Evolutionary conservation across 2,113 vertebrate genomes (phyloP), one percentile per base, ranked within the genome.

Genomic region (Tichodroma muraria): DNA sequence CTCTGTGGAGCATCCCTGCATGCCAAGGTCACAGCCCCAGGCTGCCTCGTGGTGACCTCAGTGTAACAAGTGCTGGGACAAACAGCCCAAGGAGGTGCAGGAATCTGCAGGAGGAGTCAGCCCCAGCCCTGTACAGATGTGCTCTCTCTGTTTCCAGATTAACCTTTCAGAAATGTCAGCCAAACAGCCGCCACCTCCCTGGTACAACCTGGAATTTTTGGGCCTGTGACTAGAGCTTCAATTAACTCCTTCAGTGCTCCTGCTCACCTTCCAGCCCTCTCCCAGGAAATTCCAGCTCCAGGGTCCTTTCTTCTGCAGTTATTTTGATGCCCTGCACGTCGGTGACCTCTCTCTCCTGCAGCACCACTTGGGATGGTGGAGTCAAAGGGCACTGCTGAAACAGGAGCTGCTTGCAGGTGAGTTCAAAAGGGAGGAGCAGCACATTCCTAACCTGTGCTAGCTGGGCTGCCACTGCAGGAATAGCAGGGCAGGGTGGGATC

Each of bases 161-260:
- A 90, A 94, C 91, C 94, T 96, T 95, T 96, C 90, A 85, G 56
- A 95, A 97, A 93, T 91, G 93, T 91, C 94, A 94, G 88, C 84
- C 89, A 80, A 93, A 69, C 71, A 93, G 83, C 35, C 15, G 16
- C 77, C 5, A 49, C 84, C 70, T 91, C 65, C 40, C 75, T 56
- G 17, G 4, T 28, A 78, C 61, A 93, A 85, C 75, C 47, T 85
- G 56, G 44, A 77, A 80, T 86, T 84, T 80, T 93, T 0, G 1
- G 68, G 44, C 63, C 56, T 83, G 76, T 78, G 83, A 88, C 83
- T 85, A 47, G 15, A 88, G 72, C 72, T 88, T 59, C 64, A 78
- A 54, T 95, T 96, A 95, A 95, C 95, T 91, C 72, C 76, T 90
- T 90, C 49, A 1, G 11, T 33, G 64, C 57, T 80, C 3, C 0